Percentiles rank a stretch among this genome's conserved stretches.
Evolutionary conservation across 2,113 vertebrate species (phyloP).

Genomic region (Rhynchomys soricoides): DNA sequence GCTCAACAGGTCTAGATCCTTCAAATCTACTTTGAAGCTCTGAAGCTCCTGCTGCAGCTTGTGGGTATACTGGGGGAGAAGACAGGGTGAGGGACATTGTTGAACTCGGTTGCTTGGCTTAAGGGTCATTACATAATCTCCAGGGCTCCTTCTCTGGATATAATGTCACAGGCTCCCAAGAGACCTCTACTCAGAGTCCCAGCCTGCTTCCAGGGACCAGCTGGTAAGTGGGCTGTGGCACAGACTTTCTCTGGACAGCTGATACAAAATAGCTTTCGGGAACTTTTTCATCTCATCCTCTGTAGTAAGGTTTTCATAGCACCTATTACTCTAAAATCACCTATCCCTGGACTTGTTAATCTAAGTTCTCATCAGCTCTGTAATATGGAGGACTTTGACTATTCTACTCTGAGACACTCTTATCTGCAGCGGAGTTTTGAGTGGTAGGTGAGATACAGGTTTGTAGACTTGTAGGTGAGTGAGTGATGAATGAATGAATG

Average conservation of each 20-base stretch:
- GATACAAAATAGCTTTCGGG: neutral
- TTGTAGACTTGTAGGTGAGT: neutral
- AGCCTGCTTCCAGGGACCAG: neutral
- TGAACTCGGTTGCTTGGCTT: neutral
- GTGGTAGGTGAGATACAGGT: neutral
- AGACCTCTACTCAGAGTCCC: neutral
- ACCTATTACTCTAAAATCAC: neutral
- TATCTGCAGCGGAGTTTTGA: neutral
- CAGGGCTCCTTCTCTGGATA: neutral
- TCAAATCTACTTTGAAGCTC: constrained; percentile 56
- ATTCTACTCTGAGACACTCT: neutral
- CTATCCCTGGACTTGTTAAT: neutral
- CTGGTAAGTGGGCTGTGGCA: neutral
- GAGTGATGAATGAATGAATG: neutral
- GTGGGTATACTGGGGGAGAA: constrained; percentile 75
- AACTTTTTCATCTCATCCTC: no score
- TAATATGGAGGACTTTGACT: neutral
- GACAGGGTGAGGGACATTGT: rapidly evolving
- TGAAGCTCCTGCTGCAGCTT: constrained; percentile 78
- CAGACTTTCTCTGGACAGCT: neutral
- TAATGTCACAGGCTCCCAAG: neutral
- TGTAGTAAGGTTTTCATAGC: neutral
- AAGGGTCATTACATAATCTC: neutral
- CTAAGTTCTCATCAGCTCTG: neutral
- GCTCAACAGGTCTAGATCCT: constrained; percentile 77